A percentile compares a stretch with the other conserved stretches of the same genome.
Evolutionary conservation across 30 jellyfish, hydroid and myxozoan genomes (phyloP).

Genomic region (Aurelia sp.): DNA sequence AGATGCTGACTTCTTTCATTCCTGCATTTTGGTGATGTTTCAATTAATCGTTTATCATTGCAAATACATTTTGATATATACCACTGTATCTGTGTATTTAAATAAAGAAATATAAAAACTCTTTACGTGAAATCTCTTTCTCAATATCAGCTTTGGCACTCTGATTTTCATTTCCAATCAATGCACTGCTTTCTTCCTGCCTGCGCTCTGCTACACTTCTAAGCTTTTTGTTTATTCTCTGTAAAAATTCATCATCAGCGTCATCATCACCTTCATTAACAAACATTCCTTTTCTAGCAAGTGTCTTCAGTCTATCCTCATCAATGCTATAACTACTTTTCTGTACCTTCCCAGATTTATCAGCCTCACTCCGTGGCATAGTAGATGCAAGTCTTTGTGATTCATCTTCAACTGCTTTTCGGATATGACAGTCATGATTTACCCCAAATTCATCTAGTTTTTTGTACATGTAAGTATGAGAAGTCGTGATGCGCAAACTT

Average conservation of each 20-base stretch:
- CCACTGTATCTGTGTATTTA: background rate
- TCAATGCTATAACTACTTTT: background rate
- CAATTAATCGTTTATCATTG: background rate
- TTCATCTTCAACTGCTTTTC: background rate
- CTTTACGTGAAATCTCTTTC: conserved; percentile 3
- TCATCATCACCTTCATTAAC: background rate
- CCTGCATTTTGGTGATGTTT: too few species aligned
- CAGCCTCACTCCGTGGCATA: conserved; percentile 5
- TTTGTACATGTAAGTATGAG: background rate
- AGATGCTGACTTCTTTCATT: too few species aligned
- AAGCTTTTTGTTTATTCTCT: conserved; percentile 8
- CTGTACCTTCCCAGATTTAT: background rate
- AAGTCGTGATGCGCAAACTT: conserved; percentile 4
- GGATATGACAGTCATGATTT: background rate
- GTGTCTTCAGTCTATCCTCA: background rate
- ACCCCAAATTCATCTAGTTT: background rate
- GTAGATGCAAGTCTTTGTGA: conserved; percentile 6
- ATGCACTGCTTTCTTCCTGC: conserved; percentile 5
- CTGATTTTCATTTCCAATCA: conserved; percentile 9
- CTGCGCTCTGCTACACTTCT: conserved; percentile 1
- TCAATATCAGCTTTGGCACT: conserved; percentile 1
- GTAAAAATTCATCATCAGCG: conserved; percentile 1
- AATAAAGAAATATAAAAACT: background rate
- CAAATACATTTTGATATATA: conserved; percentile 2
- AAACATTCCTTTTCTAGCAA: background rate